Conservation (phyloP, 2,888 invertebrate genomes). For the Hyposoter didymator region DNA sequence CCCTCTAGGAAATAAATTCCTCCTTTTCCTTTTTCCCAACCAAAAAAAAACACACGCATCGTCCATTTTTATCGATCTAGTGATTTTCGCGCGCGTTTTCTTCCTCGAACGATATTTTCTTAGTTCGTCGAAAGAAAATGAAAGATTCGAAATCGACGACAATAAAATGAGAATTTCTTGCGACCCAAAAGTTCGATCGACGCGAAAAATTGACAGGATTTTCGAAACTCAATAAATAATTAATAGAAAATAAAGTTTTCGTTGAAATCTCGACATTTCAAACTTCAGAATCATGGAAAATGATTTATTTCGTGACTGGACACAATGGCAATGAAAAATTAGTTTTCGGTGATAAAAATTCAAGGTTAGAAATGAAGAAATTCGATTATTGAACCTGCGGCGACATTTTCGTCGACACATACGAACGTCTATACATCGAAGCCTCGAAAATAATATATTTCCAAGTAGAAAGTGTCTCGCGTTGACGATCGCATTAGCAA, state of each 20-base stretch:
- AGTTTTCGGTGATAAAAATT: not conserved
- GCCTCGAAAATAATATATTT: conserved; percentile 27
- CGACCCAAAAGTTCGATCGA: too few relatives aligned
- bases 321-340: not conserved
- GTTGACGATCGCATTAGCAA: not conserved
- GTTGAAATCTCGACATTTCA: too few relatives aligned
- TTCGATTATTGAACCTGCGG: not conserved
- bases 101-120: not conserved
- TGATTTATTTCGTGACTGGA: not conserved
- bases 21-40: not conserved
- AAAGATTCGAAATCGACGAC: too few relatives aligned
- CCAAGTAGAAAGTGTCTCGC: conserved; percentile 24
- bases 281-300: too few relatives aligned
- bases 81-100: not conserved
- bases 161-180: too few relatives aligned
- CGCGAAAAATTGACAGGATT: too few relatives aligned
- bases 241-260: too few relatives aligned
- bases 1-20: not conserved
- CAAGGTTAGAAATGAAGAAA: not conserved
- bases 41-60: not conserved
- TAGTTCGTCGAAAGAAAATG: not conserved
- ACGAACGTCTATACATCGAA: not conserved
- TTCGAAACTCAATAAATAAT: too few relatives aligned
- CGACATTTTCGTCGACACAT: not conserved
- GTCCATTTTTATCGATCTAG: not conserved